These are phyloP conservation scores for Eulemur rufifrons DNA, from an alignment of 2,113 vertebrate genomes.

Conservation along the genomic window DNA sequence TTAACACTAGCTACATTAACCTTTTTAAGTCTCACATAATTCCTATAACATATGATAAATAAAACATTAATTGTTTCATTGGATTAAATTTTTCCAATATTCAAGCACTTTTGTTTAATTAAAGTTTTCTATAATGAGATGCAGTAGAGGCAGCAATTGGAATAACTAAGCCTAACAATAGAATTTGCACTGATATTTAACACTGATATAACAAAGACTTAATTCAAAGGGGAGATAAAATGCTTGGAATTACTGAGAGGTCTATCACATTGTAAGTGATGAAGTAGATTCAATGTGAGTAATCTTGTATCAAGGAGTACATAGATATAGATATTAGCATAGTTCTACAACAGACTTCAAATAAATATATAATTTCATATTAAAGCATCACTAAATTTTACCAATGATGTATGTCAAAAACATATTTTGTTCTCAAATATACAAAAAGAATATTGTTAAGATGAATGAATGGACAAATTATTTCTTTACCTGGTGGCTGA, in stretches of 20 bases:
- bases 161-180: background rate
- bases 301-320: background rate
- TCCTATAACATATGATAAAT: background rate
- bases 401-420: background rate
- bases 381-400: background rate
- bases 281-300: background rate
- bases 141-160: background rate
- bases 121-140: background rate
- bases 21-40: background rate
- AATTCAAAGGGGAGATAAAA: background rate
- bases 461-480: background rate
- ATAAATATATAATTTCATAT: background rate
- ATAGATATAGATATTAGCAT: background rate
- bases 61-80: background rate
- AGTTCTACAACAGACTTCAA: background rate
- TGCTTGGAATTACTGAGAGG: background rate
- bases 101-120: background rate
- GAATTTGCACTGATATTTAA: background rate
- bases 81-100: background rate
- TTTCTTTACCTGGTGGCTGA: background rate
- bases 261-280: background rate
- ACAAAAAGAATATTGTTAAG: background rate
- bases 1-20: background rate
- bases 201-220: background rate
- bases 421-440: background rate